Evolutionary conservation across 2,888 invertebrate species (phyloP).

Genomic region (Monochamus alternatus): DNA sequence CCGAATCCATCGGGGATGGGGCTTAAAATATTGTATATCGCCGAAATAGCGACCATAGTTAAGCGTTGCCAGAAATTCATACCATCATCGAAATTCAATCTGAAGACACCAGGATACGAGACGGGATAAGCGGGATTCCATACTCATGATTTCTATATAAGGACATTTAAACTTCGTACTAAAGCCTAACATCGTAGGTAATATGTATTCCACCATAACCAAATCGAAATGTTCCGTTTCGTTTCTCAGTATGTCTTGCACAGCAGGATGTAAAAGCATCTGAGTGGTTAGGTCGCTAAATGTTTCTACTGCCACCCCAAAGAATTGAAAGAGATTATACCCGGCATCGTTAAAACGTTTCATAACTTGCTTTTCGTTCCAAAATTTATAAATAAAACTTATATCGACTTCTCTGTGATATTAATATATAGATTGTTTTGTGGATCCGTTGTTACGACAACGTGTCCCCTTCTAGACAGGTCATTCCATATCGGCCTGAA

Average conservation of each 20-base stretch:
- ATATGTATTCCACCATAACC: slow-evolving; percentile 2
- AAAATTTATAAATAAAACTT: slow-evolving; percentile 26
- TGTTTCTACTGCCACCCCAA: slow-evolving; percentile 13
- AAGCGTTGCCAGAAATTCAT: slow-evolving; percentile 4
- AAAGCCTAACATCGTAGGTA: slow-evolving; percentile 8
- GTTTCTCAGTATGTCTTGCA: slow-evolving; percentile 50
- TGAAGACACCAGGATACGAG: not conserved
- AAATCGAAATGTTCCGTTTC: slow-evolving; percentile 24
- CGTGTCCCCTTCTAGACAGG: slow-evolving; percentile 55
- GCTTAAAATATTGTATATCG: too few relatives aligned
- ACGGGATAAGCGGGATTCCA: slow-evolving; percentile 15
- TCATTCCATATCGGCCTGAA: slow-evolving; percentile 58
- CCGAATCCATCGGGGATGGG: not conserved
- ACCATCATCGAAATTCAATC: not conserved
- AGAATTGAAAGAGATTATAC: slow-evolving; percentile 16
- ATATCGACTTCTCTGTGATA: slow-evolving; percentile 54
- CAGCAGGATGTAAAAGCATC: slow-evolving; percentile 49
- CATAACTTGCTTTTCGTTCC: not conserved
- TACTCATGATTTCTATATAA: not conserved
- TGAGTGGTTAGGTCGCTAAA: slow-evolving; percentile 39
- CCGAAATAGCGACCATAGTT: too few relatives aligned
- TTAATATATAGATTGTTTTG: slow-evolving; percentile 64
- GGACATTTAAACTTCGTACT: slow-evolving; percentile 1
- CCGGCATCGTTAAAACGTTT: not conserved
- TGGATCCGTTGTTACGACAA: slow-evolving; percentile 54